Conservation (phyloP, 2,888 invertebrate species). For the Latrodectus elegans region DNA sequence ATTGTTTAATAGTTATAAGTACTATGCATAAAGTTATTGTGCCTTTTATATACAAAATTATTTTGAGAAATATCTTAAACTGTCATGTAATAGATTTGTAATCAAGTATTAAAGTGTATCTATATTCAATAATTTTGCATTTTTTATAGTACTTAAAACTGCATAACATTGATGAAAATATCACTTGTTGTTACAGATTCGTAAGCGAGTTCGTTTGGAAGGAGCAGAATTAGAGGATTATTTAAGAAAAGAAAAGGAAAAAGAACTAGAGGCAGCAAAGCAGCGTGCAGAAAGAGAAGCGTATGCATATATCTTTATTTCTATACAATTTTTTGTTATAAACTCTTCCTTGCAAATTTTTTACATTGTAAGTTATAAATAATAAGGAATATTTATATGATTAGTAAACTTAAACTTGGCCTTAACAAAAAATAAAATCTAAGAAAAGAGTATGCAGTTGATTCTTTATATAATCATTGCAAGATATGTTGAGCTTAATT, state of each 20-base stretch:
- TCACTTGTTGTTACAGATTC: constrained; percentile 73
- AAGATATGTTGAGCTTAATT: too few species aligned
- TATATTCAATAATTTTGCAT: background rate
- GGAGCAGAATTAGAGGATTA: constrained; percentile 79
- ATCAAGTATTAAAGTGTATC: background rate
- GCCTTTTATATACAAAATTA: too few species aligned
- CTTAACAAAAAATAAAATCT: too few species aligned
- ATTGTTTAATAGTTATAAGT: too few species aligned
- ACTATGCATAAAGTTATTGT: too few species aligned
- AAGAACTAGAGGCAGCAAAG: constrained; percentile 74
- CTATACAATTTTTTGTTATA: constrained; percentile 29
- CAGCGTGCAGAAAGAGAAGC: constrained; percentile 72
- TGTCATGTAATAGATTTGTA: too few species aligned
- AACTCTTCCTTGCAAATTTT: too few species aligned
- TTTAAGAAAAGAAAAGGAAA: constrained; percentile 75
- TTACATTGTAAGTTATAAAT: background rate
- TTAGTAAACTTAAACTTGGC: too few species aligned
- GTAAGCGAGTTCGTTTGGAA: constrained; percentile 78
- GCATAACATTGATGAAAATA: too few species aligned
- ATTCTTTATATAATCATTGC: too few species aligned
- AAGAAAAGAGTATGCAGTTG: too few species aligned
- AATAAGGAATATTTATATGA: background rate
- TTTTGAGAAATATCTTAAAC: too few species aligned
- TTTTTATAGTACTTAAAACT: background rate
- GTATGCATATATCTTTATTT: constrained; percentile 41